phyloP scores from a whole-genome alignment of 1,140 invertebrate species.

The Bombus difficillimus region DNA sequence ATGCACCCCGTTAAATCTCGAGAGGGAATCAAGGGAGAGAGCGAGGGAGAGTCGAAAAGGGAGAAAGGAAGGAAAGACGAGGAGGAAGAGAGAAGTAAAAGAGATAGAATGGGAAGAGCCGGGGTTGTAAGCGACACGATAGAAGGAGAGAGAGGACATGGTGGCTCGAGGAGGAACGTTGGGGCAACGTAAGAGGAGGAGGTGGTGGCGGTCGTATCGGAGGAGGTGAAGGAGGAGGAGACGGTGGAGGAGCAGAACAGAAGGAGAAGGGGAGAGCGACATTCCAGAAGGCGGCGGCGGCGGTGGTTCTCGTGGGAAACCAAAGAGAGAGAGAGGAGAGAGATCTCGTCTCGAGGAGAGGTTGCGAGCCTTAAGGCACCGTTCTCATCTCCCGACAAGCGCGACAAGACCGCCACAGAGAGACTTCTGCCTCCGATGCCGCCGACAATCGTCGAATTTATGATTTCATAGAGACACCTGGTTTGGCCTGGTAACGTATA shows the following conservation, averaged over 20 bases:
- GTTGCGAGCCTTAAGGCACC: slow-evolving; percentile 74
- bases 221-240: slow-evolving; percentile 50
- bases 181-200: slow-evolving; percentile 51
- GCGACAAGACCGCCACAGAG: slow-evolving; percentile 67
- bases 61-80: slow-evolving; percentile 55
- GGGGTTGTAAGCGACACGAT: slow-evolving; percentile 39
- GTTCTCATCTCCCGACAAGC: slow-evolving; percentile 76
- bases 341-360: slow-evolving; percentile 69
- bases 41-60: slow-evolving; percentile 28
- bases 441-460: slow-evolving; percentile 63
- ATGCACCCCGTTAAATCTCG: slow-evolving; percentile 62
- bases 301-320: slow-evolving; percentile 83
- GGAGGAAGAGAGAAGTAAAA: slow-evolving; percentile 47
- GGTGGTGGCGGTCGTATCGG: slow-evolving; percentile 41
- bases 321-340: slow-evolving; percentile 77
- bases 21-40: slow-evolving; percentile 52
- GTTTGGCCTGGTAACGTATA: background rate
- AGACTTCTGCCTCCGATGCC: slow-evolving; percentile 51
- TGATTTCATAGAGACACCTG: slow-evolving; percentile 46
- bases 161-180: slow-evolving; percentile 39
- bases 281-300: slow-evolving; percentile 83
- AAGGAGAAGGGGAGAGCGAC: slow-evolving; percentile 80
- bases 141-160: slow-evolving; percentile 17
- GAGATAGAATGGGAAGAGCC: slow-evolving; percentile 48
- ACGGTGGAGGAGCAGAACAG: slow-evolving; percentile 62